Evolutionary conservation across 1,140 invertebrate genomes (phyloP).

Genomic region (Lepidostoma basale): DNA sequence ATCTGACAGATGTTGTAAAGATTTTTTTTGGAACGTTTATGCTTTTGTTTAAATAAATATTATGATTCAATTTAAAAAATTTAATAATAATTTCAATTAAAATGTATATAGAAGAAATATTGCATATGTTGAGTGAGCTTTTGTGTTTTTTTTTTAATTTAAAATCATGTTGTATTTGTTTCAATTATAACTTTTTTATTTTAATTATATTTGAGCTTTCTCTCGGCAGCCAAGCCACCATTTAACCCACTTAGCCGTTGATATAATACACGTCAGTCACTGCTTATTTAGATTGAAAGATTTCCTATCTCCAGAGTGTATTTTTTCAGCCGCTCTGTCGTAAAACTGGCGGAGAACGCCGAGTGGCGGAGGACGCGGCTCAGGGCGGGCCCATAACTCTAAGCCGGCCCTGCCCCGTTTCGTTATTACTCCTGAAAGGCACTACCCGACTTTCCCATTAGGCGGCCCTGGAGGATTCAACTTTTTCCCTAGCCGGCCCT

Average conservation of each 20-base stretch:
- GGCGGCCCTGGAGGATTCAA: conserved; percentile 20
- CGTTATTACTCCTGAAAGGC: conserved; percentile 36
- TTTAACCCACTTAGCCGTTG: conserved; percentile 22
- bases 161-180: no score
- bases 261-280: conserved; percentile 26
- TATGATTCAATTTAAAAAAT: no score
- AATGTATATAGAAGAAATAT: no score
- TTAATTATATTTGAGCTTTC: no score
- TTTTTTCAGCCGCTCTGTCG: conserved; percentile 37
- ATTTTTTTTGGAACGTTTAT: no score
- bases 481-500: neutral
- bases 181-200: no score
- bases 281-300: conserved; percentile 43
- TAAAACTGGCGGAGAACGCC: conserved; percentile 28
- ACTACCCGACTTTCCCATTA: conserved; percentile 30
- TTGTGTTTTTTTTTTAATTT: no score
- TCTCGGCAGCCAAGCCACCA: no score
- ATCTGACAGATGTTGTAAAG: no score
- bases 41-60: no score
- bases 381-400: conserved; percentile 7
- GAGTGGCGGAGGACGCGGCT: conserved; percentile 36
- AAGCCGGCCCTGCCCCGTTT: conserved; percentile 3
- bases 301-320: conserved; percentile 38
- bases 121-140: no score
- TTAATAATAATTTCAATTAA: no score